Base-by-base conservation (phyloP, 2,888 invertebrate species). In the Melinaea menophilus region DNA sequence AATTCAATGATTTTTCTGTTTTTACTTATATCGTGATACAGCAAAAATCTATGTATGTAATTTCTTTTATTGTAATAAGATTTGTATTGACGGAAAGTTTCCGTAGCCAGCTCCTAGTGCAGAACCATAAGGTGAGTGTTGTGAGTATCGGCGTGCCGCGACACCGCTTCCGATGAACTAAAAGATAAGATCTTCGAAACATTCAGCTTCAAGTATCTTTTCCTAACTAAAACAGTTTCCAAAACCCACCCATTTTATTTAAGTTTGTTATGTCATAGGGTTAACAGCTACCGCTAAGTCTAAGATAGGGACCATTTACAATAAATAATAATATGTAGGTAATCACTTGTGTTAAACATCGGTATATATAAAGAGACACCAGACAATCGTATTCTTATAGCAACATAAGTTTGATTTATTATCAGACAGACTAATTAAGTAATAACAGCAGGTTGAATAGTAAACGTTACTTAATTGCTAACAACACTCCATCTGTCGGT, bases 61-160 rank as follows among this genome's bases (percentile, higher is more conserved):
- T 22, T 22, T 22, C 22, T 22, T 22, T 22, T 22, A 22, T 22
- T 22, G 22, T 22, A 22, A 22, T 22, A 22, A 22, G 22, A 22
- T 1, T 22, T 22, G 22, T 22, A 22, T 22, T 22, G 22, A 22
- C 22, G 22, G 37, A 55, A 61, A 9, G n/a, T 22, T 46, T n/a
- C 41, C n/a, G 47, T 31, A 41, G n/a, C 22, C 4, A 41, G 45
- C 82, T 80, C 79, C 65, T 73, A 47, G 65, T 66, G 76, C 85
- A 85, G 66, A 55, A 58, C 76, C 85, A 84, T 68, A 55, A 58
- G 65, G 70, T 73, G 72, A 76, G 75, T 78, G 76, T 76, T 78
- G 79, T 83, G 79, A 83, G 81, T 87, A 79, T 86, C 74, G 88
- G 88, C 84, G 84, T 78, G 86, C 88, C 89, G 79, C 88, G 86